Conservation (phyloP, 2,113 vertebrate genomes). For the Petromus typicus region DNA sequence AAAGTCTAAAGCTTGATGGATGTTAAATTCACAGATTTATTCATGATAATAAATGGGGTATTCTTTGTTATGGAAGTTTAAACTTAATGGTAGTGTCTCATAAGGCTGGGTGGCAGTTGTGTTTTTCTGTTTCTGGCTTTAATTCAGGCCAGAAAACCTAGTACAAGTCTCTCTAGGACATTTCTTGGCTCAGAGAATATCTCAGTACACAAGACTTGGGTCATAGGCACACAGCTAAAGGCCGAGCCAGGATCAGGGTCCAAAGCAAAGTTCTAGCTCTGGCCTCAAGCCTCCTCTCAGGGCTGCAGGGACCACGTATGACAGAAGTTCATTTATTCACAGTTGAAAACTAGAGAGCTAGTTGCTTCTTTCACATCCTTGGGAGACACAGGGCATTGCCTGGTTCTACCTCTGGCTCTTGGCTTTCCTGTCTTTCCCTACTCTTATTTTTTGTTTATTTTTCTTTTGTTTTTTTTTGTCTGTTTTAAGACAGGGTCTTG, state of each 20-base stretch:
- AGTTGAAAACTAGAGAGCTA: too few relatives aligned
- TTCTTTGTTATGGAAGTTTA: constrained; percentile 83
- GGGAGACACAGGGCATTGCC: background rate
- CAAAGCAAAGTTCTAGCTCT: background rate
- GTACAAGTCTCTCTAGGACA: background rate
- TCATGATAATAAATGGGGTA: constrained; percentile 81
- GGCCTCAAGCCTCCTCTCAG: background rate
- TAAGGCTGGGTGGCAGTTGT: constrained; percentile 51
- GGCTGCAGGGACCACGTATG: too few relatives aligned
- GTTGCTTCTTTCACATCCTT: background rate
- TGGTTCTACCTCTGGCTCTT: background rate
- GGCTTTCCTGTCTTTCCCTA: background rate
- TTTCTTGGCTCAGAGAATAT: background rate
- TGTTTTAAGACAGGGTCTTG: too few relatives aligned
- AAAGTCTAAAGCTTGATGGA: constrained; percentile 82
- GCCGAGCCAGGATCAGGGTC: background rate
- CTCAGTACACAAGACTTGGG: background rate
- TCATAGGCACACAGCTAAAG: background rate
- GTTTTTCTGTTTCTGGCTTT: constrained; percentile 62
- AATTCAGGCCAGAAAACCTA: background rate
- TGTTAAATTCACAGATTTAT: constrained; percentile 84
- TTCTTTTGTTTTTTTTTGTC: too few relatives aligned
- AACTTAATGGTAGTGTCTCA: constrained; percentile 77
- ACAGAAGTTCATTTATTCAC: background rate
- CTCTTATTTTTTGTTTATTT: too few relatives aligned